Conservation (phyloP, 2,888 invertebrate genomes). For the Metopia argyrocephala region DNA sequence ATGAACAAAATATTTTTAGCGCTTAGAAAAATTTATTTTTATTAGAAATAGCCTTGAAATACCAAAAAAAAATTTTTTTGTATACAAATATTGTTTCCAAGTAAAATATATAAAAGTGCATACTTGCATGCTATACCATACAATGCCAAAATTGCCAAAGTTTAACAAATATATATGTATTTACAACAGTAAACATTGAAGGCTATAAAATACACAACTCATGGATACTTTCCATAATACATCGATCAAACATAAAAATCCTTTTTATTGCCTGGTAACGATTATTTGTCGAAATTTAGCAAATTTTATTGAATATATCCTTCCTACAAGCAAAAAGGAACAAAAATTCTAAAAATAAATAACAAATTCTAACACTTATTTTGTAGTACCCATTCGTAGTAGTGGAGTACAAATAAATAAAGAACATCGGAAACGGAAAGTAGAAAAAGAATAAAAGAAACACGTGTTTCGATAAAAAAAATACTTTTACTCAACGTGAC, state of each 20-base stretch:
- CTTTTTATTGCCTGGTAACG: conserved; percentile 40
- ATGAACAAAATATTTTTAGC: too few relatives aligned
- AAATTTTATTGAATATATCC: conserved; percentile 14
- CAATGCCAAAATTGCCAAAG: background rate
- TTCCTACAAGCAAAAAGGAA: background rate
- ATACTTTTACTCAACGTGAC: conserved; percentile 10
- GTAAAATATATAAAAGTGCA: too few relatives aligned
- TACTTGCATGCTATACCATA: background rate
- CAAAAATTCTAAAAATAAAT: conserved; percentile 12
- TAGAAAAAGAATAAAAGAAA: background rate
- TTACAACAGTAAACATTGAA: conserved; percentile 25
- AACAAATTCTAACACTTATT: conserved; percentile 23
- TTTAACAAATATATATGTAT: too few relatives aligned
- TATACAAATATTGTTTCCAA: too few relatives aligned
- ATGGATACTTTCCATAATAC: conserved; percentile 31
- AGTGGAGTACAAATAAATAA: conserved; percentile 18
- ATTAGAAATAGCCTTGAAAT: too few relatives aligned
- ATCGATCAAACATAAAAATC: conserved; percentile 60
- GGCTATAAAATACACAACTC: conserved; percentile 31
- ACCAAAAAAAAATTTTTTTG: too few relatives aligned
- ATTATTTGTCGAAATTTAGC: conserved; percentile 27
- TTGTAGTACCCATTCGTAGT: background rate
- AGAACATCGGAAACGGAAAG: conserved; percentile 48
- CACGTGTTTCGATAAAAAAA: background rate
- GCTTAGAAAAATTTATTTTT: too few relatives aligned